These are phyloP conservation scores for Automeris io DNA, from an alignment of 2,888 invertebrate genomes.

Conservation along the genomic window DNA sequence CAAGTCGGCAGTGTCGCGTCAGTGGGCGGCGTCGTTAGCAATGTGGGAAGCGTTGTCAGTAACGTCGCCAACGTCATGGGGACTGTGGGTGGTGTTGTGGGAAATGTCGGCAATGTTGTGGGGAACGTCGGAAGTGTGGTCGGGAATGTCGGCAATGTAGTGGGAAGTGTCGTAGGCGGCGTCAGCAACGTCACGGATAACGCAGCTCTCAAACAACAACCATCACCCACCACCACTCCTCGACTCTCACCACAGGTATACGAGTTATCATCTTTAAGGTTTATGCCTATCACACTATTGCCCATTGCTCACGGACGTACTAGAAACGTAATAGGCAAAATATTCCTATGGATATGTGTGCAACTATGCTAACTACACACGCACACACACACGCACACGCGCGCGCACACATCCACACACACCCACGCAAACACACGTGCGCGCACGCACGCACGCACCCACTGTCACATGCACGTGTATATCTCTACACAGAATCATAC, in stretches of 20 bases:
- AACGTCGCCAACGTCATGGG: slow-evolving; percentile 31
- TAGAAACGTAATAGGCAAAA: too few species aligned
- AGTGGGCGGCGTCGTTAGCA: slow-evolving; percentile 30
- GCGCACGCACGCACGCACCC: too few species aligned
- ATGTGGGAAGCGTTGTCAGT: slow-evolving; percentile 35
- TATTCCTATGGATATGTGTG: too few species aligned
- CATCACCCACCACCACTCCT: slow-evolving; percentile 59
- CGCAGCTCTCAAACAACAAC: slow-evolving; percentile 55
- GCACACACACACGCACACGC: too few species aligned
- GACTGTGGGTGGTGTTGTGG: slow-evolving; percentile 30
- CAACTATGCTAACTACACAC: too few species aligned
- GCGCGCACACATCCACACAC: too few species aligned
- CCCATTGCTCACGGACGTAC: too few species aligned
- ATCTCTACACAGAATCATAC: too few species aligned
- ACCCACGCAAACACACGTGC: too few species aligned
- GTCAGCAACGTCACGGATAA: slow-evolving; percentile 39
- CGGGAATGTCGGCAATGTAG: too few species aligned
- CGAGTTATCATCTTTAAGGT: slow-evolving; percentile 9
- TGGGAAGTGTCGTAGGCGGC: slow-evolving; percentile 27
- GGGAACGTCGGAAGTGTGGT: slow-evolving; percentile 27
- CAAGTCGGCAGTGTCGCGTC: slow-evolving; percentile 48
- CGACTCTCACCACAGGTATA: slow-evolving; percentile 61
- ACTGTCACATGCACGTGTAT: too few species aligned
- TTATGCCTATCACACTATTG: too few species aligned
- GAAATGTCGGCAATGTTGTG: slow-evolving; percentile 30